These are phyloP conservation scores for Etheostoma cragini DNA, from an alignment of 2,113 vertebrate genomes.

Conservation along the genomic window DNA sequence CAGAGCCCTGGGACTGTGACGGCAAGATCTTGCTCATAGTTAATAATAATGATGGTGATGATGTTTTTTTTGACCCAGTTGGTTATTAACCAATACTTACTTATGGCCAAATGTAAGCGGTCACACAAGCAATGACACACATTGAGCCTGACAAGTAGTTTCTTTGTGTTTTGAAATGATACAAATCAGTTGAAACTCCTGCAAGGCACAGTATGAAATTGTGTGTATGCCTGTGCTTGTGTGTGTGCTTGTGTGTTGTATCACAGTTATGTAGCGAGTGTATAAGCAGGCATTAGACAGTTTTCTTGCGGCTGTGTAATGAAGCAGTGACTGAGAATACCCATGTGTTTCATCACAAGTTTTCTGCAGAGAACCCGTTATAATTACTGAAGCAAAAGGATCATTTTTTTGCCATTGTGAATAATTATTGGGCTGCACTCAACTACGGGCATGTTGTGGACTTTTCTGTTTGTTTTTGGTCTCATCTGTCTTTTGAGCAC, in stretches of 20 bases:
- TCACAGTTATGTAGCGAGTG: neutral
- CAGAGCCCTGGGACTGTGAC: neutral
- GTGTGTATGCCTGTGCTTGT: neutral
- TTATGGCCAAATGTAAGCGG: neutral
- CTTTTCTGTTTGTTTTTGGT: constrained; percentile 38
- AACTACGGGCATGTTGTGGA: neutral
- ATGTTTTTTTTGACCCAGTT: neutral
- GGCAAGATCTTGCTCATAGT: neutral
- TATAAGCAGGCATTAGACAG: neutral
- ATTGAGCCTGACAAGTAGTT: neutral
- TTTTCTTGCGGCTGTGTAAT: neutral
- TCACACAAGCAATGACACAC: neutral
- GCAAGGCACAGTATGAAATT: neutral
- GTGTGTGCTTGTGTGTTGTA: neutral
- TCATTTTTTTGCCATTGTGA: constrained; percentile 31
- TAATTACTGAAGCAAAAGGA: constrained; percentile 40
- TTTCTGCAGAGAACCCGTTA: constrained; percentile 22
- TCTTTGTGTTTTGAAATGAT: neutral
- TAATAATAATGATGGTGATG: neutral
- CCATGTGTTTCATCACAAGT: constrained; percentile 17
- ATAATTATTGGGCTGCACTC: constrained; percentile 26
- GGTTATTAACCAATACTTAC: too few species aligned
- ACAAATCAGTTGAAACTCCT: neutral
- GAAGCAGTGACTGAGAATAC: constrained; percentile 3
- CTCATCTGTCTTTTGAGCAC: constrained; percentile 25